Conservation (phyloP, 2,888 invertebrate species). For the Drosophila pseudotalamancana region DNA sequence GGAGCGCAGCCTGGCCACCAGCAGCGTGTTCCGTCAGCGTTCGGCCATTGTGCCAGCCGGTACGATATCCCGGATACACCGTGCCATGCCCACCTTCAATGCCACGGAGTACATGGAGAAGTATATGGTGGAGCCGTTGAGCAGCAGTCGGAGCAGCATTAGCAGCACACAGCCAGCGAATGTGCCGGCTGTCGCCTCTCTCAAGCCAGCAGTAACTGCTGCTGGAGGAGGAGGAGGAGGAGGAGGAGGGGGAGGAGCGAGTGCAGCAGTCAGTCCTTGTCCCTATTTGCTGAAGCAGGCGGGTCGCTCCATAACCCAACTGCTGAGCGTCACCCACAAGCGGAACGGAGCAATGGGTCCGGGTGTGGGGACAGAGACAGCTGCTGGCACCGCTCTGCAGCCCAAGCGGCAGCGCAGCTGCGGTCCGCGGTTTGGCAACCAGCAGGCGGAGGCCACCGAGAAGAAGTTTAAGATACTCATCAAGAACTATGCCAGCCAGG, state of each 20-base stretch:
- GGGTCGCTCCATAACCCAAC: slow-evolving; percentile 70
- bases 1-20: slow-evolving; percentile 70
- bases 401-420: slow-evolving; percentile 80
- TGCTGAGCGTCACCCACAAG: slow-evolving; percentile 57
- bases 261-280: slow-evolving; percentile 33
- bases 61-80: slow-evolving; percentile 72
- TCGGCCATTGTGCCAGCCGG: slow-evolving; percentile 59
- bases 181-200: background rate
- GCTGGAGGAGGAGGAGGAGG: background rate
- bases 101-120: slow-evolving; percentile 82
- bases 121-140: slow-evolving; percentile 64
- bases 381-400: slow-evolving; percentile 31
- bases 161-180: slow-evolving; percentile 41
- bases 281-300: slow-evolving; percentile 67
- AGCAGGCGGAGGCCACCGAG: slow-evolving; percentile 39
- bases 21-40: slow-evolving; percentile 68
- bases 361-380: slow-evolving; percentile 15
- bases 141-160: slow-evolving; percentile 70
- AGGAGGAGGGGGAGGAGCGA: background rate
- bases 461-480: slow-evolving; percentile 72
- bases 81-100: slow-evolving; percentile 82
- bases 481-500: slow-evolving; percentile 58
- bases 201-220: slow-evolving; percentile 2
- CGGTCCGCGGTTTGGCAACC: slow-evolving; percentile 68
- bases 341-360: slow-evolving; percentile 37